Conservation (phyloP, 2,113 vertebrate genomes). For the Bos taurus region ARS-UCD2.0 NC_037355.1:7794501-7795000, state of each 20-base stretch:
- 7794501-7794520: not conserved
- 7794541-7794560: not conserved
- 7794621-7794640: not conserved
- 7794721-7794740: not conserved
- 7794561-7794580: not conserved
- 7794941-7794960: not conserved
- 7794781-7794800: not conserved
- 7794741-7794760: not conserved
- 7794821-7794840: not conserved
- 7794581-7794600: not conserved
- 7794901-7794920: not conserved
- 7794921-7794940: not conserved
- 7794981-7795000: too few relatives aligned
- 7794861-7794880: accelerated
- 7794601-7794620: not conserved
- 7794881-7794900: not conserved
- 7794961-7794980: too few relatives aligned
- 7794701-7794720: not conserved
- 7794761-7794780: not conserved
- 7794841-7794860: not conserved
- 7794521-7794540: not conserved
- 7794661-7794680: not conserved
- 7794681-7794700: not conserved
- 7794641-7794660: not conserved
- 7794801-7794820: not conserved